Base-by-base conservation (phyloP, 2,113 vertebrate species). In the Melanotaenia duboulayi region DNA sequence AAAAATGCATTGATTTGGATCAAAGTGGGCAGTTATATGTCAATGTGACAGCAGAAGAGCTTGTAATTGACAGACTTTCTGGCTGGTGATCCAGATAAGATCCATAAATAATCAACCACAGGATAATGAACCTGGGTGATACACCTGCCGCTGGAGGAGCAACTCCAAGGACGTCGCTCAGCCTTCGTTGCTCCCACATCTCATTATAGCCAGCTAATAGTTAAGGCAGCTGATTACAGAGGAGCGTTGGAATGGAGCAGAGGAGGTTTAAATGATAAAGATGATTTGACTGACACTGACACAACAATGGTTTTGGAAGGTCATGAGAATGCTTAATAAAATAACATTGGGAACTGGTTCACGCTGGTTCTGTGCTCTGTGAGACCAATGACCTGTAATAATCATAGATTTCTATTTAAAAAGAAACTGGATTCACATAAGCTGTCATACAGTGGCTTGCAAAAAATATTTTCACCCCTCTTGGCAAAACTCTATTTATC, bases 91-190 rank as follows among this genome's bases (percentile, higher is more conserved):
- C 75, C 66, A 50, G 68, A 82, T 81, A 60, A 66, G 62, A 55
- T 39, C 51, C 64, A 69, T 84, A 72, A 87, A 82, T 68, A 80
- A 76, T 74, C 28, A 56, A 61, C 65, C 2, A 0, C 2, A 32
- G 35, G 54, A 67, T 80, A 70, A 83, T 86, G 77, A 76, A 81
- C 73, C 40, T 24, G 63, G 16, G 19, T 67, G 77, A 66, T 77
- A 82, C 82, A 88, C 66, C 82, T 90, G 74, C 78, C 65, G 81
- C 78, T 73, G 48, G 58, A 54, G 76, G 59, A 76, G 48, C 66
- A 16, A 59, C 74, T 56, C 68, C 86, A 84, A 82, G 84, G 87
- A 76, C 65, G 32, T 54, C 64, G 69, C 32, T 16, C 37, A n/a
- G 52, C 78, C 66, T 70, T 61, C 70, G 78, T 55, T 2, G 2